Percentiles rank a stretch among this genome's conserved stretches.
phyloP scores from a whole-genome alignment of 2,888 invertebrate genomes.

The Glyphotaelius pellucidus region DNA sequence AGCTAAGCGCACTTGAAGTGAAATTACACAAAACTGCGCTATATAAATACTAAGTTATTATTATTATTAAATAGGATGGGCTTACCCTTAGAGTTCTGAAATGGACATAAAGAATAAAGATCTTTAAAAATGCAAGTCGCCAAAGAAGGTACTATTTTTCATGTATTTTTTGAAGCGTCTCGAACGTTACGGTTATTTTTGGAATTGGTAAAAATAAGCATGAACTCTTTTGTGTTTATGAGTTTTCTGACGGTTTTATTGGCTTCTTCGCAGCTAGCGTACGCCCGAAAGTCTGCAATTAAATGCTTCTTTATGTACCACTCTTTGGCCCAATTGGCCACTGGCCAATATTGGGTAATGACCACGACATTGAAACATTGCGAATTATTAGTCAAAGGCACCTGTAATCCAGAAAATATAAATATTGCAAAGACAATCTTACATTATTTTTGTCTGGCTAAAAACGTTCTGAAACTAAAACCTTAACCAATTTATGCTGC shows the following conservation, averaged over 20 bases:
- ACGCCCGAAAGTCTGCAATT: not conserved
- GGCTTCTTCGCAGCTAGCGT: not conserved
- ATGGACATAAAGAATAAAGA: not conserved
- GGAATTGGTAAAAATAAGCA: not conserved
- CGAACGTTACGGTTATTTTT: not conserved
- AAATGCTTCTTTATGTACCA: conserved; percentile 52
- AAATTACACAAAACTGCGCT: too few species aligned
- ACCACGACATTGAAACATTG: conserved; percentile 61
- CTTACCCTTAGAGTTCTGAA: not conserved
- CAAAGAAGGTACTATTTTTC: not conserved
- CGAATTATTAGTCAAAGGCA: not conserved
- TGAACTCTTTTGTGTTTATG: not conserved
- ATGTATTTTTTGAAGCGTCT: not conserved
- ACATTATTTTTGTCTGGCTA: not conserved
- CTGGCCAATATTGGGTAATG: conserved; percentile 64
- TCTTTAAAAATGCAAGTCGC: not conserved
- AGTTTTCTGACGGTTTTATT: not conserved
- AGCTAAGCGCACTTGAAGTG: too few species aligned
- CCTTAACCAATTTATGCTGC: not conserved
- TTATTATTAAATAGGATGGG: too few species aligned
- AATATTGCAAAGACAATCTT: not conserved
- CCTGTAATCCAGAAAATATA: not conserved
- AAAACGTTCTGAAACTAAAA: too few species aligned
- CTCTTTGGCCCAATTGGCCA: conserved; percentile 64
- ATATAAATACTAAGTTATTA: too few species aligned